These are phyloP conservation scores for Globodera rostochiensis DNA, from an alignment of 1,140 invertebrate genomes.

Conservation along the genomic window DNA sequence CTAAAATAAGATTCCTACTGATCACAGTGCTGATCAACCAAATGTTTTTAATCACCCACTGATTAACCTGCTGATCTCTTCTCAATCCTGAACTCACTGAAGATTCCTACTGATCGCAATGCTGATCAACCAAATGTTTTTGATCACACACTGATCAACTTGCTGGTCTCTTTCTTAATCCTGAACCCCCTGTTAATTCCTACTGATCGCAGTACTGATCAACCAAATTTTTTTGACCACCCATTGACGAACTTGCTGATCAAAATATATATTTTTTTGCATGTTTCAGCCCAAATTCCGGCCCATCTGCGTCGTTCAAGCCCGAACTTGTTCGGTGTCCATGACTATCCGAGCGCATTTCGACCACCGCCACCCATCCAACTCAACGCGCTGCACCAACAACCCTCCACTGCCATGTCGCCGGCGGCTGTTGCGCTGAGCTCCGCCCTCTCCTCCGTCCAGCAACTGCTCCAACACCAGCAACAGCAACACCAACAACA, in stretches of 20 bases:
- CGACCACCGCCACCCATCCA: constrained; percentile 10
- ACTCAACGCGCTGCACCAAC: too few relatives aligned
- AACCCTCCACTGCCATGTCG: neutral
- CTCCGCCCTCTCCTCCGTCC: constrained; percentile 20
- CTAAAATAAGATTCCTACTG: neutral
- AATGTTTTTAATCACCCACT: neutral
- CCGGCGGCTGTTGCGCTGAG: constrained; percentile 35
- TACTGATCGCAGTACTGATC: too few relatives aligned
- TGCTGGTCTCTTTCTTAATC: neutral
- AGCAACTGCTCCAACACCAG: constrained; percentile 30
- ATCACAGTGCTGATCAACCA: too few relatives aligned
- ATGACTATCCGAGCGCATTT: constrained; percentile 32
- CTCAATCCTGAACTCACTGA: too few relatives aligned
- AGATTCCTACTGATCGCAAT: too few relatives aligned
- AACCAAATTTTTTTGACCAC: neutral
- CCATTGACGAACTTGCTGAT: neutral
- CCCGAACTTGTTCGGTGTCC: constrained; percentile 34
- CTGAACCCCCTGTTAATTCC: neutral
- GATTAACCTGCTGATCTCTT: neutral
- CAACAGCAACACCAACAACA: constrained; percentile 1
- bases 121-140: too few relatives aligned
- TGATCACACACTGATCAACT: neutral
- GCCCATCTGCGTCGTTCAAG: constrained; percentile 36
- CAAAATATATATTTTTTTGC: neutral
- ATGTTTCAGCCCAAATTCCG: constrained; percentile 41